Evolutionary conservation across 1,140 invertebrate genomes (phyloP).

Genomic region (Cryptotermes secundus): DNA sequence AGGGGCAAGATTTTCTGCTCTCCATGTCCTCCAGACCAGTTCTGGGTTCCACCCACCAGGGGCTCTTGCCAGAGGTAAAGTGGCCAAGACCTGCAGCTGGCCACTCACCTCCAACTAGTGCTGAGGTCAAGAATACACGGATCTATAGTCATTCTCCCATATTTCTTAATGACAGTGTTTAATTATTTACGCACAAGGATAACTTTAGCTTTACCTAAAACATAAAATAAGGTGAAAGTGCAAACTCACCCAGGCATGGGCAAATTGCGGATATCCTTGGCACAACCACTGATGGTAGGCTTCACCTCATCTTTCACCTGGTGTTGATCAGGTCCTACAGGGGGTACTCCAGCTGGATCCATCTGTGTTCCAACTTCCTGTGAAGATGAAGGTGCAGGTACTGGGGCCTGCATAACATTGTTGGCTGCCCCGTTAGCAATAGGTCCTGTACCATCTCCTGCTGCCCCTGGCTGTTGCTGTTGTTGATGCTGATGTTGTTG

Average conservation of each 20-base stretch:
- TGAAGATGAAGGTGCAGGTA: slow-evolving; percentile 17
- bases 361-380: slow-evolving; percentile 36
- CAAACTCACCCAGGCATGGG: slow-evolving; percentile 34
- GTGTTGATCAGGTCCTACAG: neutral
- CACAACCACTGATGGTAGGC: slow-evolving; percentile 29
- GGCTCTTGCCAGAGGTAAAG: no score
- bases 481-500: slow-evolving; percentile 40
- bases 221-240: no score
- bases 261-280: slow-evolving; percentile 29
- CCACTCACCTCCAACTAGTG: no score
- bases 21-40: no score
- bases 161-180: no score
- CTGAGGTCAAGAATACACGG: no score
- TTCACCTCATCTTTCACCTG: slow-evolving; percentile 32
- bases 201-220: no score
- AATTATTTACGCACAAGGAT: no score
- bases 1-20: no score
- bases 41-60: no score
- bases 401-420: neutral
- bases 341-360: slow-evolving; percentile 7
- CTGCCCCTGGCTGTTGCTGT: slow-evolving; percentile 40
- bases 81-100: no score
- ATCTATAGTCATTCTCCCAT: no score
- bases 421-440: slow-evolving; percentile 23
- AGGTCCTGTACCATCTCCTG: neutral